Base-by-base conservation (phyloP, 2,888 invertebrate genomes). In the Cataglyphis altisquamis region DNA sequence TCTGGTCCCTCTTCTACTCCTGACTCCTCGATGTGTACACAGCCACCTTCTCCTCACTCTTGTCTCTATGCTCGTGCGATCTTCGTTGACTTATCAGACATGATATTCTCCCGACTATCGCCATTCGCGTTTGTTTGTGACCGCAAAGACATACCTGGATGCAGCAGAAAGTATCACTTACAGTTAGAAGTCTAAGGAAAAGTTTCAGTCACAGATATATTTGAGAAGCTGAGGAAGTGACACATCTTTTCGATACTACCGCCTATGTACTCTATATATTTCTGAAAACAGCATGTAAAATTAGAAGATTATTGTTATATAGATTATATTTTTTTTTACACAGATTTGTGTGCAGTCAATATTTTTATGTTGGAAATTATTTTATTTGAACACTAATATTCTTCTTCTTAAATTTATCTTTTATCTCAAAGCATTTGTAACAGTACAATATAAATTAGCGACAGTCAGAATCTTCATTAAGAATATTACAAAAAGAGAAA, bases 1-100 rank as follows among this genome's bases (percentile, higher is more conserved):
- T 92, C 92, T 93, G 92, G 91, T 86, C 89, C 89, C 87, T 78
- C 83, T 82, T 67, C 83, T 8, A 52, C 55, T 73, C 84, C 41
- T 68, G 77, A 68, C 83, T 81, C 68, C 62, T 57, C 82, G 9
- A 25, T 45, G 25, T 60, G 29, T 48, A 48, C 84, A 41, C 52
- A 48, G 55, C 78, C 74, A 60, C 68, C 25, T 73, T 62, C 82
- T 81, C 78, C 85, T 85, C 63, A 18, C 72, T 70, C 80, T 63
- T 55, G 64, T 72, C 78, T 80, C 68, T 36, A n/a, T 55, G 75
- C 82, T 74, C 81, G 25, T 64, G 86, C 73, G 73, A 66, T 73
- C 81, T 85, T 78, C 68, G 62, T 70, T 74, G 73, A 83, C 72
- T 72, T 68, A 73, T 62, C 60, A 82, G 68, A 74, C 64, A 12